Conservation (phyloP, 1,140 invertebrate species). For the Lutraria rhynchaena region DNA sequence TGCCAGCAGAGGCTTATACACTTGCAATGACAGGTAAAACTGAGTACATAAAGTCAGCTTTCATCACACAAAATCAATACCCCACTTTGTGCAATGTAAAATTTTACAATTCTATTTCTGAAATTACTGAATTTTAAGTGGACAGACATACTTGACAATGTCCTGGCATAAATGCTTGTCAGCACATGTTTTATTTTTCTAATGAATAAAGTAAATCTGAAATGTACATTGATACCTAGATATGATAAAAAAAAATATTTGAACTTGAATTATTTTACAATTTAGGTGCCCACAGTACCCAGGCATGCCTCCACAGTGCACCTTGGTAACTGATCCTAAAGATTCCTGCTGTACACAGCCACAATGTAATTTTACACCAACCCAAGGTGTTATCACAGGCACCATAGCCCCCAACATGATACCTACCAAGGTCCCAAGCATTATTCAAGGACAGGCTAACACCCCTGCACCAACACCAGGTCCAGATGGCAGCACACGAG, state of each 20-base stretch:
- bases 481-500: constrained; percentile 53
- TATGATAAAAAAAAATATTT: no score
- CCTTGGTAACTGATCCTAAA: constrained; percentile 68
- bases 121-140: no score
- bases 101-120: no score
- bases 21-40: constrained; percentile 55
- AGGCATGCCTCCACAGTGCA: constrained; percentile 68
- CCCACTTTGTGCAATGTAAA: no score
- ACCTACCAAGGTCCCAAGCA: constrained; percentile 56
- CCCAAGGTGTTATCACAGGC: constrained; percentile 35
- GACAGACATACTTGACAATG: no score
- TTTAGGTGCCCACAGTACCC: constrained; percentile 70
- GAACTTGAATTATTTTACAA: no score
- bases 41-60: no score
- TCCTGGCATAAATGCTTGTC: no score
- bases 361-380: constrained; percentile 63
- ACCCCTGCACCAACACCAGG: constrained; percentile 60
- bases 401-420: constrained; percentile 46
- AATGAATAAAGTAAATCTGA: no score
- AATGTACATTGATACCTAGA: no score
- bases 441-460: constrained; percentile 57
- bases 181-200: no score
- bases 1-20: constrained; percentile 62
- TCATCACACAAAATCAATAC: no score
- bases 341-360: constrained; percentile 74